These are phyloP conservation scores for Cavia porcellus DNA, from an alignment of 2,113 vertebrate genomes.

Conservation along the genomic window DNA sequence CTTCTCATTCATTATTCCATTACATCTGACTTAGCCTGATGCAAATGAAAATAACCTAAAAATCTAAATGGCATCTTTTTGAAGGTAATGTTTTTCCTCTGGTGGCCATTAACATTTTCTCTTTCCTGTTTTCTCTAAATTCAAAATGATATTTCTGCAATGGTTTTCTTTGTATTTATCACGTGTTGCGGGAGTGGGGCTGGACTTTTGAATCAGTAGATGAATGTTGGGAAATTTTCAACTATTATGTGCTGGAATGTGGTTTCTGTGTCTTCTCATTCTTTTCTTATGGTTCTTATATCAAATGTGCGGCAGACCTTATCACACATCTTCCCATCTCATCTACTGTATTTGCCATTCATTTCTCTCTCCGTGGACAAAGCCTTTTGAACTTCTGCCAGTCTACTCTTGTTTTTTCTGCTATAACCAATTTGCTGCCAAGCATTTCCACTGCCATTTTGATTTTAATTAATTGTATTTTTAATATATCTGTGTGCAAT, in stretches of 20 bases:
- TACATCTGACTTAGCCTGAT: not conserved
- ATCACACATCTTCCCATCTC: not conserved
- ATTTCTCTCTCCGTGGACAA: not conserved
- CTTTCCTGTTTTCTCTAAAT: constrained; percentile 6
- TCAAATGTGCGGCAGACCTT: not conserved
- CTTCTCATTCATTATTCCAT: not conserved
- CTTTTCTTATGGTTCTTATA: not conserved
- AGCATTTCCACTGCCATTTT: not conserved
- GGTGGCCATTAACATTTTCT: not conserved
- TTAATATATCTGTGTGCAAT: not conserved
- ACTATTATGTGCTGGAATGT: not conserved
- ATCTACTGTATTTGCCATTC: not conserved
- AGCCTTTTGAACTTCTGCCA: not conserved
- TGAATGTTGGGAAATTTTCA: not conserved
- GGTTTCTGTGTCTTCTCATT: not conserved
- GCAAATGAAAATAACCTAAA: not conserved
- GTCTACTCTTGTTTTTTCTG: not conserved
- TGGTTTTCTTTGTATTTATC: not conserved
- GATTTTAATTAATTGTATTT: not conserved
- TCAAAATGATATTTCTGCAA: not conserved
- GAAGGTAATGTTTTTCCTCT: not conserved
- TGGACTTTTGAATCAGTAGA: not conserved
- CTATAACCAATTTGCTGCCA: not conserved
- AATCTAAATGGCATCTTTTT: not conserved
- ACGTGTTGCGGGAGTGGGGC: not conserved